These are phyloP conservation scores for Limanda limanda DNA, from an alignment of 2,113 vertebrate genomes.

Conservation along the genomic window DNA sequence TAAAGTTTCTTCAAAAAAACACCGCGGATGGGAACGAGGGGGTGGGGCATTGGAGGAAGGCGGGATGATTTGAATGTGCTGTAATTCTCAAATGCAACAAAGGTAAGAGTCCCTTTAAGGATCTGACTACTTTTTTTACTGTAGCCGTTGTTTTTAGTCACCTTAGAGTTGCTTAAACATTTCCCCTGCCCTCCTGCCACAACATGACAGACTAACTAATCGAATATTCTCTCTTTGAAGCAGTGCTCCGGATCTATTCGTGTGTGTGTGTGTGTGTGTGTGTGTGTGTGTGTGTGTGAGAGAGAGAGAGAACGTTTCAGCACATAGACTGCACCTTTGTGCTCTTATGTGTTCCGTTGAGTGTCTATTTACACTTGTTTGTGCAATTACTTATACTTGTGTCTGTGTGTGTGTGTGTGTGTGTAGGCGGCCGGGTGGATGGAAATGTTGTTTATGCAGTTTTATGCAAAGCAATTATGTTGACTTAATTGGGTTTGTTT, in stretches of 20 bases:
- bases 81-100: too few species aligned
- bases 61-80: too few species aligned
- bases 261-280: too few species aligned
- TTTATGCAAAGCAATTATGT: constrained; percentile 82
- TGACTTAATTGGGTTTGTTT: constrained; percentile 83
- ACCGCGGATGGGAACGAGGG: too few species aligned
- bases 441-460: constrained; percentile 82
- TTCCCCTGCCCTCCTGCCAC: constrained; percentile 34
- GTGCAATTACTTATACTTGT: constrained; percentile 55
- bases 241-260: constrained; percentile 54
- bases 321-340: constrained; percentile 37
- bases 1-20: too few species aligned
- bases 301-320: neutral
- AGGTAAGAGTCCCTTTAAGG: too few species aligned
- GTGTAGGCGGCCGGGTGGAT: constrained; percentile 61
- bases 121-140: neutral
- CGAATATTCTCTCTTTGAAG: constrained; percentile 75
- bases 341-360: constrained; percentile 35
- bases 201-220: constrained; percentile 74
- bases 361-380: constrained; percentile 34
- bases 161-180: constrained; percentile 31
- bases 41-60: too few species aligned
- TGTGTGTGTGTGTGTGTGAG: too few species aligned
- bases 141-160: constrained; percentile 35
- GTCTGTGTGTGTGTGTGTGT: constrained; percentile 9